Percentiles rank a stretch among this genome's conserved stretches.
Evolutionary conservation across 2,888 invertebrate genomes (phyloP).

Genomic region (Allophyes oxyacanthae): DNA sequence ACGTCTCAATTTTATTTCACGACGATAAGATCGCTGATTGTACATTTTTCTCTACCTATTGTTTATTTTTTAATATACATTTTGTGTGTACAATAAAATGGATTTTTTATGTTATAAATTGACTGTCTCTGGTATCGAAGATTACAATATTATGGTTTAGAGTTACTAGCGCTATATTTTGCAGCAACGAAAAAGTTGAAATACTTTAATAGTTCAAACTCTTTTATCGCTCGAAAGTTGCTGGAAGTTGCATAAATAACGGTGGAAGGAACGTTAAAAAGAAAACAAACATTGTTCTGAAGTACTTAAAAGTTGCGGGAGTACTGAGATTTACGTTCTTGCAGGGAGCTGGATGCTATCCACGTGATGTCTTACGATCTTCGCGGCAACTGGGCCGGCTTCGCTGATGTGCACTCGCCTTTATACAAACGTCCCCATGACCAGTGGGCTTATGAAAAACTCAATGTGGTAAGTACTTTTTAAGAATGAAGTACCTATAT

Average conservation of each 20-base stretch:
- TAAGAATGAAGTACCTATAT: no score
- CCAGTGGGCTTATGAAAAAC: slow-evolving; percentile 96
- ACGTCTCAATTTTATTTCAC: no score
- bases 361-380: slow-evolving; percentile 97
- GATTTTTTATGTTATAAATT: no score
- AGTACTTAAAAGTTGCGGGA: slow-evolving; percentile 32
- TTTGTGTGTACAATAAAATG: no score
- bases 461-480: slow-evolving; percentile 93
- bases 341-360: slow-evolving; percentile 93
- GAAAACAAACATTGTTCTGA: slow-evolving; percentile 44
- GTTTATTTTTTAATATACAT: no score
- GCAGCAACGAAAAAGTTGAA: slow-evolving; percentile 21
- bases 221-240: slow-evolving; percentile 42
- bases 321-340: slow-evolving; percentile 41
- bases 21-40: no score
- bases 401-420: slow-evolving; percentile 96
- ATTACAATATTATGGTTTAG: no score
- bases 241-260: slow-evolving; percentile 47
- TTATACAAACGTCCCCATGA: slow-evolving; percentile 95
- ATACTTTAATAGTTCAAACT: slow-evolving; percentile 45
- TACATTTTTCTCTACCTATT: no score
- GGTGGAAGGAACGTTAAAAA: slow-evolving; percentile 23
- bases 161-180: slow-evolving; percentile 7
- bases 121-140: no score
- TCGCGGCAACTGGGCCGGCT: slow-evolving; percentile 97